phyloP scores from a whole-genome alignment of 2,888 invertebrate species.

The Notocelia uddmanniana region DNA sequence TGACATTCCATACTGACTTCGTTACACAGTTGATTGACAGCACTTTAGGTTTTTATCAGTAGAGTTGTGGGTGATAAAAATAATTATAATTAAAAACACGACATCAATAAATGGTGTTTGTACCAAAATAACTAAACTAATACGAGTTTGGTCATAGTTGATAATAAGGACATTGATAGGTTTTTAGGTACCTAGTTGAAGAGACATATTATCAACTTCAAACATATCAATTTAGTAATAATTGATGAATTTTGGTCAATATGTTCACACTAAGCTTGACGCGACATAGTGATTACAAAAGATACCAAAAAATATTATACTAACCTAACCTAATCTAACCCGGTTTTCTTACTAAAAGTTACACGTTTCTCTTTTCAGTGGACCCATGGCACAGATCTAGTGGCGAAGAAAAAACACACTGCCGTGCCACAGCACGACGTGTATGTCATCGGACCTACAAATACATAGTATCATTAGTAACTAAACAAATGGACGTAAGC shows the following conservation, averaged over 20 bases:
- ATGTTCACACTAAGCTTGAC: too few relatives aligned
- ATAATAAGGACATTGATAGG: too few relatives aligned
- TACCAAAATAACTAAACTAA: neutral
- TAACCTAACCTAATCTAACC: too few relatives aligned
- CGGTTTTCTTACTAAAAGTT: too few relatives aligned
- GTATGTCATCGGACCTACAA: conserved; percentile 46
- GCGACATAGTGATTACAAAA: too few relatives aligned
- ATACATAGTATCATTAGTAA: conserved; percentile 17
- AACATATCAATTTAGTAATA: too few relatives aligned
- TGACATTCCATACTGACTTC: conserved; percentile 19
- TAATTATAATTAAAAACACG: conserved; percentile 10
- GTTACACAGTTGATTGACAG: conserved; percentile 27
- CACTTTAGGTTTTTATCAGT: conserved; percentile 31
- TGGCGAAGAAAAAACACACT: conserved; percentile 62
- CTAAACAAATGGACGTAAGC: neutral
- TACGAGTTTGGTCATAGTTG: too few relatives aligned
- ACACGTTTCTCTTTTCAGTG: conserved; percentile 61
- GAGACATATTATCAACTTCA: too few relatives aligned
- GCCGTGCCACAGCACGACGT: conserved; percentile 64
- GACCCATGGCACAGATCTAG: conserved; percentile 70
- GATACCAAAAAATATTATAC: too few relatives aligned
- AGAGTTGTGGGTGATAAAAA: neutral
- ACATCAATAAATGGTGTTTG: neutral
- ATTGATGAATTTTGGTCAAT: too few relatives aligned
- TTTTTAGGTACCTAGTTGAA: too few relatives aligned